Base-by-base conservation (phyloP, 1,140 invertebrate species). In the Drosophila repleta region DNA sequence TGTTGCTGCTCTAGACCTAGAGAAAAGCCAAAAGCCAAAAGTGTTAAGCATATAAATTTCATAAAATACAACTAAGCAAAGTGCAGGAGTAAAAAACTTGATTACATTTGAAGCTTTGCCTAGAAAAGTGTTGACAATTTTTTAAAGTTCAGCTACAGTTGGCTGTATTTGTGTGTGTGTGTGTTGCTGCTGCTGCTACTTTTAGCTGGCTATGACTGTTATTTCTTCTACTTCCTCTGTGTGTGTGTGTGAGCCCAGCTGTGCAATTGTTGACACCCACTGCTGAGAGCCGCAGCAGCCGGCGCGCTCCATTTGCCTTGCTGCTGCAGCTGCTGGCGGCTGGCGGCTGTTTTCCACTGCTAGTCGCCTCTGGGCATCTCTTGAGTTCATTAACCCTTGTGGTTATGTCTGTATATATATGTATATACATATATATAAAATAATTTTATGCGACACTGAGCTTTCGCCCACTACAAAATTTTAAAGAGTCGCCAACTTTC, bases 191-290 rank as follows among this genome's bases (percentile, higher is more conserved):
- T 76, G 51, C 74, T 74, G 46, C 63, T 68, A 66, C 63, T 79
- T 78, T 58, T 71, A 52, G 67, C 63, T 71, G 66, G 29, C 51
- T 76, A 64, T 63, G 39, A 67, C 80, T 75, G 57, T 80, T 75
- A 80, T 79, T 79, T 63, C 76, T 79, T 79, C 60, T 77, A 68
- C 63, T 73, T 73, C 26, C 48, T 13, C 76, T 46, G 70, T 65
- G 51, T 65, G 62, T 64, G 66, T 80, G 55, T 82, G 70, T 74
- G 74, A 75, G 70, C 63, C 80, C 80, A 83, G 81, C 80, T 83
- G 80, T 83, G 80, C 80, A 79, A 85, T 83, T 84, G 80, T 83
- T 83, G 80, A 83, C 80, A 83, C 80, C 81, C 81, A 79, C 76
- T 61, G 70, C 63, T 71, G 63, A 65, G 64, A 73, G 76, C 55